phyloP scores from a whole-genome alignment of 2,113 vertebrate species.

The Sus scrofa region T2T-Sscrofa CM000816.6:108729501-108730000 shows the following conservation, averaged over 20 bases:
- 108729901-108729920: background rate
- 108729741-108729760: background rate
- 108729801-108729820: background rate
- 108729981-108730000: background rate
- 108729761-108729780: background rate
- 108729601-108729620: background rate
- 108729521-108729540: conserved; percentile 8
- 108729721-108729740: background rate
- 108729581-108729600: conserved; percentile 9
- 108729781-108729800: background rate
- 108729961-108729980: fast-evolving
- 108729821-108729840: background rate
- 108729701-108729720: background rate
- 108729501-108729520: conserved; percentile 60
- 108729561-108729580: background rate
- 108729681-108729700: conserved; percentile 54
- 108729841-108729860: background rate
- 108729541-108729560: conserved; percentile 33
- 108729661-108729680: conserved; percentile 51
- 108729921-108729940: background rate
- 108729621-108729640: conserved; percentile 63
- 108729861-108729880: background rate
- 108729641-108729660: conserved; percentile 58
- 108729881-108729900: background rate
- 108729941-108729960: background rate